Base-by-base conservation (phyloP, 2,797 vertebrate species). In the Eurystomus glaucurus region DNA sequence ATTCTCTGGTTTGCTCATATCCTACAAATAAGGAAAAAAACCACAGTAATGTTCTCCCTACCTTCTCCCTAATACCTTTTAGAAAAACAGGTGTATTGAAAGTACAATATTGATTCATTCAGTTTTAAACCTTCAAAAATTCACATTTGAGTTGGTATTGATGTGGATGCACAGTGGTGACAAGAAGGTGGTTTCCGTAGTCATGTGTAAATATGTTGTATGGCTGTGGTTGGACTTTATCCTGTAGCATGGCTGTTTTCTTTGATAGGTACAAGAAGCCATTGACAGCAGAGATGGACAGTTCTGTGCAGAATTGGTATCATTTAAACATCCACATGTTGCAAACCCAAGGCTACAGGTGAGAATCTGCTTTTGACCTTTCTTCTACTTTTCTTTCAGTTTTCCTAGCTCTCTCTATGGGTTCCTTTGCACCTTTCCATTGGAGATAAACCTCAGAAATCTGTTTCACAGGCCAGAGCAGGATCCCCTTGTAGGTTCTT, bases 321-420 rank as follows among this genome's bases (percentile, higher is more conserved):
- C 99, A 33, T 99, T 99, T 98, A 99, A 99, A 96, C 99, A 99
- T 81, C 99, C 99, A 3, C 99, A 99, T 37, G 99, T 99, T 9
- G 99, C 99, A 81, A 99, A 99, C 93, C 99, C 99, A 1, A 98
- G 99, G 46, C 98, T 99, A 8, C 99, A 99, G 99, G 99, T 99
- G 93, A 95, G 78, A 31, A 37, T 65, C 21, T 79, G 14, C 0
- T 61, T 85, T 71, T 71, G 31, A 41, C 6, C 3, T 62, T 77
- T 33, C 46, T 45, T 88, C 65, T 80, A 3, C 35, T 93, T 23
- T 39, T 4, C 23, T 58, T 91, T 41, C 3, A 21, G 11, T 90
- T 95, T 84, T 78, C 6, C 2, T 51, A 8, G 17, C 35, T 82
- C 5, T 86, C 0, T 21, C 0, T 35, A 10, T 69, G 20, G 3